Base-by-base conservation (phyloP, 2,797 vertebrate species). In the Meda fulgida region DNA sequence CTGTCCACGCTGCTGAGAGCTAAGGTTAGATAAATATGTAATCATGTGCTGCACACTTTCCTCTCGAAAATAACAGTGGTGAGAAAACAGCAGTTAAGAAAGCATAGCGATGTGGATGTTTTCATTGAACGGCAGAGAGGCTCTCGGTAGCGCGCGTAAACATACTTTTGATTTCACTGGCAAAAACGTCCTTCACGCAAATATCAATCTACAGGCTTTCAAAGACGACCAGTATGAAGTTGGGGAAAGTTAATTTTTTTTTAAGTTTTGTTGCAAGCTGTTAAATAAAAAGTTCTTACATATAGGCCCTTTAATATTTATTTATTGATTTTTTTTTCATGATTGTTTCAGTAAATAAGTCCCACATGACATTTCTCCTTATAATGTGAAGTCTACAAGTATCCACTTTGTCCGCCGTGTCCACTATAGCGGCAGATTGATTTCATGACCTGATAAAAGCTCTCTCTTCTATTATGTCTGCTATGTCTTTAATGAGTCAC, bases 401-500 rank as follows among this genome's bases (percentile, higher is more conserved):
- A n/a, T n/a, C n/a, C n/a, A n/a, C n/a, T 78, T 78, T 84, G 60
- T 84, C 43, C 26, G 43, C 21, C 16, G 16, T 51, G 51, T 83
- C 14, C 21, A 75, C 34, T 31, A 63, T 26, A 51, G 43, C 11
- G 5, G 58, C 58, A 66, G 31, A 76, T 83, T 66, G 60, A 67
- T 83, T 76, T 43, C 26, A 6, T 78, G 82, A 78, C 48, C 36
- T 69, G 65, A 69, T 69, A 51, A 48, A 51, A 69, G 34, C 26
- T 21, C 48, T 78, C 36, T 69, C 48, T 78, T 84, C 75, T 58
- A 8, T 78, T 60, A 38, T 84, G 83, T 65, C 26, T 65, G 63
- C 63, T 31, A 18, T 78, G 73, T 70, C 83, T 84, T 67, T 70
- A 78, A 84, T 84, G 73, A 84, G 55, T 84, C 72, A 67, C 72